Evolutionary conservation across 2,797 vertebrate genomes (phyloP).

Genomic region (Sebastes kiyomatsui): DNA sequence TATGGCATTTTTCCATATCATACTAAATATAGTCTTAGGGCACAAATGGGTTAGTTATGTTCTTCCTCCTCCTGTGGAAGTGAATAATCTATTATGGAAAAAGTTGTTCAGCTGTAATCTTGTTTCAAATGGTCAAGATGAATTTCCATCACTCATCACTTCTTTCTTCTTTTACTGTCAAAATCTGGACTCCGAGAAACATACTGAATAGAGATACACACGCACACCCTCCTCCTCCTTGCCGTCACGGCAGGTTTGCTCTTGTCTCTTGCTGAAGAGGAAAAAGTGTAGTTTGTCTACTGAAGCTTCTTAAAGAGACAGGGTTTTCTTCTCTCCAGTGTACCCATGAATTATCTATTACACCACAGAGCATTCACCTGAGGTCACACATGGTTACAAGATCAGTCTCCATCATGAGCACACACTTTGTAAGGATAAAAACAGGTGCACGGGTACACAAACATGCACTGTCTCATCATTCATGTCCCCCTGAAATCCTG

Average conservation of each 20-base stretch:
- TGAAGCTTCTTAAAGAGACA: not conserved
- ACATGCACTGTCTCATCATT: constrained; percentile 3
- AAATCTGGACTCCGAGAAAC: not conserved
- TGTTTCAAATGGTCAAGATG: constrained; percentile 10
- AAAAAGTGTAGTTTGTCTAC: constrained; percentile 17
- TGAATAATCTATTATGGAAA: constrained; percentile 1
- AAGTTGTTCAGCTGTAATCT: not conserved
- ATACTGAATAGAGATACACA: not conserved
- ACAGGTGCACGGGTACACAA: not conserved
- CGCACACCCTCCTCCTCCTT: not conserved
- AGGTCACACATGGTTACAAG: constrained; percentile 5
- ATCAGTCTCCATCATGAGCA: constrained; percentile 24
- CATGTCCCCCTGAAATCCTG: constrained; percentile 40
- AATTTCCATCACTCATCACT: constrained; percentile 18
- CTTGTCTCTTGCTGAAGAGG: not conserved
- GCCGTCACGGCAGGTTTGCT: constrained; percentile 1
- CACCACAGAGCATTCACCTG: constrained; percentile 14
- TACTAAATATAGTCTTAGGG: too few species aligned
- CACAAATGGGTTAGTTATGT: not conserved
- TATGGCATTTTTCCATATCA: too few species aligned
- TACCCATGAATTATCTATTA: constrained; percentile 35
- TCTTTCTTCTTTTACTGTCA: constrained; percentile 6
- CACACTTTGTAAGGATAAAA: not conserved
- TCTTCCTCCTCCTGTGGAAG: not conserved
- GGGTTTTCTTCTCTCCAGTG: not conserved